Conservation (phyloP, 2,113 vertebrate genomes). For the Tachycineta bicolor region DNA sequence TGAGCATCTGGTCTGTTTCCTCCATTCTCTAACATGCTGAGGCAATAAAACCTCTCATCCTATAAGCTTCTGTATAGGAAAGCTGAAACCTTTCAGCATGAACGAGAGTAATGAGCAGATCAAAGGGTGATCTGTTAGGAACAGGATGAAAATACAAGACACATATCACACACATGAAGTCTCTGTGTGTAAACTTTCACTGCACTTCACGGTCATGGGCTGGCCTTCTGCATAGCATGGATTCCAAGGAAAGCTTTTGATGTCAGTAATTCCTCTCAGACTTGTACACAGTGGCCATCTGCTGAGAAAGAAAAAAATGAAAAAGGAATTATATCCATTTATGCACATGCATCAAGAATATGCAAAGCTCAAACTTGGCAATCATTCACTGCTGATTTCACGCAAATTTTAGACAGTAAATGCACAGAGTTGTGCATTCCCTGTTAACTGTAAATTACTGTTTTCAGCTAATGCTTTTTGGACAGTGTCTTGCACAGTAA, state of each 20-base stretch:
- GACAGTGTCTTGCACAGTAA: neutral
- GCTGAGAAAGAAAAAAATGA: neutral
- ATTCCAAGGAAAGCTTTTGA: conserved; percentile 34
- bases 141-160: conserved; percentile 36
- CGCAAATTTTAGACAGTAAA: neutral
- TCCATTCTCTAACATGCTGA: conserved; percentile 11
- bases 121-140: conserved; percentile 34
- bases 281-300: neutral
- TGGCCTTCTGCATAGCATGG: neutral
- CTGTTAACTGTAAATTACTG: neutral
- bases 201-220: neutral
- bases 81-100: conserved; percentile 54
- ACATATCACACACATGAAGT: conserved; percentile 5
- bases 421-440: neutral
- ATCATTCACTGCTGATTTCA: neutral
- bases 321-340: neutral
- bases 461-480: neutral
- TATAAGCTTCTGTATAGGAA: conserved; percentile 42
- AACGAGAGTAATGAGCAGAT: conserved; percentile 44
- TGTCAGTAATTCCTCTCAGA: neutral
- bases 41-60: conserved; percentile 30
- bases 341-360: neutral
- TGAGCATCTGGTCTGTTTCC: conserved; percentile 41
- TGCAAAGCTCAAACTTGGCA: neutral
- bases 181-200: conserved; percentile 38